Percentiles rank a stretch among this genome's conserved stretches.
phyloP scores from a whole-genome alignment of 1,140 invertebrate species.

The Penaeus vannamei region DNA sequence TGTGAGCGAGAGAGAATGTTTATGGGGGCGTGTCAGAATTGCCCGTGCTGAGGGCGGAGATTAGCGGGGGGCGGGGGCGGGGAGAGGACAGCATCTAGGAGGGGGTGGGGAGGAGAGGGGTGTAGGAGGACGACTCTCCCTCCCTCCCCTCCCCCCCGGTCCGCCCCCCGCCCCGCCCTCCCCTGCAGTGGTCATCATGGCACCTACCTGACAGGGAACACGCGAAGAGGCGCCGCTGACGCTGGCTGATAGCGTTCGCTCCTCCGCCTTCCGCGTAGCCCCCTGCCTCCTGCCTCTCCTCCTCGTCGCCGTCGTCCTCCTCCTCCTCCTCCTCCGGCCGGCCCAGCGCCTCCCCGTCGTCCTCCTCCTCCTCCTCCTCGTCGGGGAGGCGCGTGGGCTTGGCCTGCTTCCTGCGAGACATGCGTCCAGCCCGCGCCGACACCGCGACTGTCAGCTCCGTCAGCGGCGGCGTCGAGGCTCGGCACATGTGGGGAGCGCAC shows the following conservation, averaged over 20 bases:
- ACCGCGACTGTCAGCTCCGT: slow-evolving; percentile 23
- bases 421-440: slow-evolving; percentile 67
- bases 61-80: too few species aligned
- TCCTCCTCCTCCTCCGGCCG: slow-evolving; percentile 65
- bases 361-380: slow-evolving; percentile 69
- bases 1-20: too few species aligned
- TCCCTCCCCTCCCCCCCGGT: neutral
- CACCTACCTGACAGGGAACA: too few species aligned
- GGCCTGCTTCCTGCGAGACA: slow-evolving; percentile 78
- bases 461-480: slow-evolving; percentile 1
- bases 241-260: neutral
- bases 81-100: too few species aligned
- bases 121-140: neutral
- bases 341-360: slow-evolving; percentile 21
- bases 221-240: neutral
- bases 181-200: neutral
- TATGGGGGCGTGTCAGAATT: too few species aligned
- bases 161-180: neutral
- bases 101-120: too few species aligned
- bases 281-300: slow-evolving; percentile 29
- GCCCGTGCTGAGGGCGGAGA: too few species aligned
- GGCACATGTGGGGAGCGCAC: slow-evolving; percentile 21
- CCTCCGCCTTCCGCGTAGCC: neutral
- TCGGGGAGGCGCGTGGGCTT: slow-evolving; percentile 76
- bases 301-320: neutral